phyloP scores from a whole-genome alignment of 2,797 vertebrate genomes.

The Clarias fuscus region DNA sequence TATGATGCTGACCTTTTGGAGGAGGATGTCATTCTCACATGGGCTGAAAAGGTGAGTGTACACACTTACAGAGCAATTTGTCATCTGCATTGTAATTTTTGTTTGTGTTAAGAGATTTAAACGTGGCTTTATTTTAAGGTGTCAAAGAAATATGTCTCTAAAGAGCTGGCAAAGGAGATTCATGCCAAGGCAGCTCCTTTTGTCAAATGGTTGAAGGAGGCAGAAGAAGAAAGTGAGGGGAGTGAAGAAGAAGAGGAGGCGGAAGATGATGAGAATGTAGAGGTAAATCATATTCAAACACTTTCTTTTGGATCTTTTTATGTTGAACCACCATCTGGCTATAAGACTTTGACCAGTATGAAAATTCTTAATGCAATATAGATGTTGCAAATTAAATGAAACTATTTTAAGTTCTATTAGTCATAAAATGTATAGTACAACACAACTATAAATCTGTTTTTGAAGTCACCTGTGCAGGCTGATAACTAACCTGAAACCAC shows the following conservation, averaged over 20 bases:
- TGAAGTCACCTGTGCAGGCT: background rate
- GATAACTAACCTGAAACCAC: background rate
- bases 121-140: constrained; percentile 69
- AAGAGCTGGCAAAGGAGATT: constrained; percentile 99
- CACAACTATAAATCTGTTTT: background rate
- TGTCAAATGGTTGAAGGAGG: constrained; percentile 98
- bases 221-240: constrained; percentile 95
- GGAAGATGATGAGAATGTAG: constrained; percentile 75
- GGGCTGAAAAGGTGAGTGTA: constrained; percentile 91
- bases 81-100: background rate
- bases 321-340: too few relatives aligned
- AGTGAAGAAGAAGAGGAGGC: constrained; percentile 89
- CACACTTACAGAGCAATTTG: background rate
- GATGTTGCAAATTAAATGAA: too few relatives aligned
- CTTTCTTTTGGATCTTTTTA: too few relatives aligned
- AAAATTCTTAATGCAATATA: too few relatives aligned
- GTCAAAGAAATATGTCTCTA: constrained; percentile 97
- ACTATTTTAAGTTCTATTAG: too few relatives aligned
- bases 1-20: constrained; percentile 96
- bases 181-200: constrained; percentile 95
- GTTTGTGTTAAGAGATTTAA: background rate
- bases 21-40: constrained; percentile 93
- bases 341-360: too few relatives aligned
- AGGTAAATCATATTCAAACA: constrained; percentile 58
- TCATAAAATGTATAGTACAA: background rate